Percentiles rank a stretch among this genome's conserved stretches.
Conservation (phyloP, 2,888 invertebrate genomes). For the Drosophila sordidula region DNA sequence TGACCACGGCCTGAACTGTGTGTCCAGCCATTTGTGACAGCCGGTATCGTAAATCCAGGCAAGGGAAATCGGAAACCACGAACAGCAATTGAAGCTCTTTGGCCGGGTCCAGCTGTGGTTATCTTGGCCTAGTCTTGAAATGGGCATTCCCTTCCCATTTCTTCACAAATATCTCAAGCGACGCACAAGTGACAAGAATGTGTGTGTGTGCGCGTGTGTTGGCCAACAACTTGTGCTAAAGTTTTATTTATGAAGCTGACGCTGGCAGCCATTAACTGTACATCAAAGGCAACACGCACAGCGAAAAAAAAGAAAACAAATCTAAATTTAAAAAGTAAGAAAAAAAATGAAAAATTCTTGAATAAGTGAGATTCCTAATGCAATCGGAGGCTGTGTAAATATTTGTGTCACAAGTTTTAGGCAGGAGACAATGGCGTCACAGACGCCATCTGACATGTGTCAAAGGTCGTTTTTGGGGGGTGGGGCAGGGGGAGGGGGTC, state of each 20-base stretch:
- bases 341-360: constrained; percentile 4
- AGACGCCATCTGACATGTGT: constrained; percentile 16
- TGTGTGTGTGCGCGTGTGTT: not conserved
- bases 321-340: constrained; percentile 18
- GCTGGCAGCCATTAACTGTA: constrained; percentile 24
- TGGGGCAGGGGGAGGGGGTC: not conserved
- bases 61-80: not conserved
- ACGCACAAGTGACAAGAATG: not conserved
- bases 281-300: constrained; percentile 43
- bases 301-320: constrained; percentile 36
- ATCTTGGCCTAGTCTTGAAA: not conserved
- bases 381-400: constrained; percentile 9
- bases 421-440: constrained; percentile 28
- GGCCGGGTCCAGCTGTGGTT: not conserved
- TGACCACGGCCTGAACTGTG: not conserved
- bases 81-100: not conserved
- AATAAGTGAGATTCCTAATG: constrained; percentile 14
- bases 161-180: not conserved
- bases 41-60: not conserved
- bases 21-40: not conserved
- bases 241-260: constrained; percentile 5
- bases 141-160: not conserved
- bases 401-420: not conserved
- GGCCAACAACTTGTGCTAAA: constrained; percentile 4
- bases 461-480: no score